These are phyloP conservation scores for Melanotaenia nigrans DNA, from an alignment of 2,797 vertebrate species.

Conservation along the genomic window DNA sequence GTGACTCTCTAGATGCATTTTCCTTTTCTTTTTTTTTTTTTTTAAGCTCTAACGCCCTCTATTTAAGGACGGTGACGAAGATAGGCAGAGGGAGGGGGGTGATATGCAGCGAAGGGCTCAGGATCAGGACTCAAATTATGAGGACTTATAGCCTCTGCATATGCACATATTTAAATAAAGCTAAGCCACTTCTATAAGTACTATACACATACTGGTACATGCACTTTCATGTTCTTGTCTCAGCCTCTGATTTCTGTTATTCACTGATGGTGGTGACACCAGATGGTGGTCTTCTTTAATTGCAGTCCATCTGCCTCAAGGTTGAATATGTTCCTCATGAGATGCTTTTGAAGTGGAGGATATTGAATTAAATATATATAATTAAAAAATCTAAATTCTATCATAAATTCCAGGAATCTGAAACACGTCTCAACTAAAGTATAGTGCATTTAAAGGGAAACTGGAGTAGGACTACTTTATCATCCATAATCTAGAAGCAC, in stretches of 20 bases:
- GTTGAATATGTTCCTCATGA: background rate
- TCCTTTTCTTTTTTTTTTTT: too few species aligned
- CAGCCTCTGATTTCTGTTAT: background rate
- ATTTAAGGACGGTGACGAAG: too few species aligned
- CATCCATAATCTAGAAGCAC: conserved; percentile 15
- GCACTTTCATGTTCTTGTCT: background rate
- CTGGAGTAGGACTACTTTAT: conserved; percentile 22
- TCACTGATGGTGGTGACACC: background rate
- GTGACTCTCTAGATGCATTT: too few species aligned
- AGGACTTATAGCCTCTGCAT: background rate
- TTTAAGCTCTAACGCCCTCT: too few species aligned
- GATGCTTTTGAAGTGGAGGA: background rate
- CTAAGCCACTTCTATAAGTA: background rate
- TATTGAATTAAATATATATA: too few species aligned
- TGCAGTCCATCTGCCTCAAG: conserved; percentile 1
- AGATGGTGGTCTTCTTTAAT: background rate
- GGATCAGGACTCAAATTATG: background rate
- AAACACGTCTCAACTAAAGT: background rate
- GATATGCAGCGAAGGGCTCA: background rate
- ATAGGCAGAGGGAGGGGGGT: too few species aligned
- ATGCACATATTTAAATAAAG: background rate
- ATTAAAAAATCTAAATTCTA: too few species aligned
- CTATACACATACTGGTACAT: too few species aligned
- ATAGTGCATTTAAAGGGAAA: conserved; percentile 1
- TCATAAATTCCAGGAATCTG: background rate